phyloP scores from a whole-genome alignment of 2,797 vertebrate genomes.

The Cygnus olor region DNA sequence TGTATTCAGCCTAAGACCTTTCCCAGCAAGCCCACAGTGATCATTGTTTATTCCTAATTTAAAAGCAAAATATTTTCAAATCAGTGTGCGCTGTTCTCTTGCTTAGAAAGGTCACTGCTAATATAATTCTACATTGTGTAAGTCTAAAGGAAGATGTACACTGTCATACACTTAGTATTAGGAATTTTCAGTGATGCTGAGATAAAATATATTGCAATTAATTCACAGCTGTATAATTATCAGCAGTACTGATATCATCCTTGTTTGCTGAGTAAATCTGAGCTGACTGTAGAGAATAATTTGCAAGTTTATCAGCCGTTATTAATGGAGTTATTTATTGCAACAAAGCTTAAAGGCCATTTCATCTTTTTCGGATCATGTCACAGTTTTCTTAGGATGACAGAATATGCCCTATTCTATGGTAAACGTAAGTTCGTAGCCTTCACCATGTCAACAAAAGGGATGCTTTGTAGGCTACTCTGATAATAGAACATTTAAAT shows the following conservation, averaged over 20 bases:
- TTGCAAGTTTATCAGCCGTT: conserved; percentile 69
- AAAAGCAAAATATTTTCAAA: background rate
- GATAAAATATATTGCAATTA: conserved; percentile 15
- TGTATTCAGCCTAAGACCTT: background rate
- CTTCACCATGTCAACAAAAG: background rate
- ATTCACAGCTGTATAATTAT: background rate
- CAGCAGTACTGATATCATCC: background rate
- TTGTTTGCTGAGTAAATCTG: conserved; percentile 33
- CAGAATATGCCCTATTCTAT: background rate
- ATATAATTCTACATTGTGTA: background rate
- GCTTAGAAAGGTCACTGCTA: background rate
- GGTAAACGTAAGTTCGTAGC: background rate
- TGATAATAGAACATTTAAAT: background rate
- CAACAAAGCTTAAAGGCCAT: conserved; percentile 56
- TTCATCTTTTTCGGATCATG: background rate
- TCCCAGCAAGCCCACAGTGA: background rate
- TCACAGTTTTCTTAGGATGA: background rate
- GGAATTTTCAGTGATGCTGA: background rate
- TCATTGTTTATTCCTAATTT: background rate
- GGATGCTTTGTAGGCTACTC: background rate
- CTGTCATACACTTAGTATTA: background rate
- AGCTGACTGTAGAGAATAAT: conserved; percentile 55
- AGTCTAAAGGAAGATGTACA: background rate
- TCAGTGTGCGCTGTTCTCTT: background rate
- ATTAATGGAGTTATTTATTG: conserved; percentile 65